phyloP scores from a whole-genome alignment of 2,888 invertebrate genomes.

The Drosophila glabriapex region DNA sequence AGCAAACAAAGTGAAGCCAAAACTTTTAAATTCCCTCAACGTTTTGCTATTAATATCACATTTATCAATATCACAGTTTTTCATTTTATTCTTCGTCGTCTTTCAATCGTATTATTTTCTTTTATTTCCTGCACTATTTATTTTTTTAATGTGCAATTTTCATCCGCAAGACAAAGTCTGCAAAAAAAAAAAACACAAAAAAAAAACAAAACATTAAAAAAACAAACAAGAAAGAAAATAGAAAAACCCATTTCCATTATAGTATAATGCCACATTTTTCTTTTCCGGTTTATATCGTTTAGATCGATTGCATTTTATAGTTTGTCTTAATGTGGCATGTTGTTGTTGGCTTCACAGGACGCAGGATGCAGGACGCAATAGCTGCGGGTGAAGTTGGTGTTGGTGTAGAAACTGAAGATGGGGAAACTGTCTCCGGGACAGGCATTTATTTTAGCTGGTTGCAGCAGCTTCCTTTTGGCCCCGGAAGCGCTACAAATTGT shows the following conservation, averaged over 20 bases:
- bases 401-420: constrained; percentile 39
- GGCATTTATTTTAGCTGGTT: constrained; percentile 60
- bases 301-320: constrained; percentile 83
- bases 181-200: constrained; percentile 11
- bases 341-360: constrained; percentile 36
- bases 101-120: constrained; percentile 66
- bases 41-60: constrained; percentile 79
- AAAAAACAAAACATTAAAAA: constrained; percentile 17
- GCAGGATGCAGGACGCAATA: constrained; percentile 33
- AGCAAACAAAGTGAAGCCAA: constrained; percentile 48
- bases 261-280: constrained; percentile 75
- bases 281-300: constrained; percentile 80
- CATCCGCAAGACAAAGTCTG: constrained; percentile 48
- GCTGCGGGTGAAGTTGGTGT: constrained; percentile 38
- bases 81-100: constrained; percentile 67
- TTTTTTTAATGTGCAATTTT: constrained; percentile 63
- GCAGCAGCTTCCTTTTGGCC: constrained; percentile 51
- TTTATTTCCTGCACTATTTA: constrained; percentile 42
- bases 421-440: constrained; percentile 59
- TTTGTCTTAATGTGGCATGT: constrained; percentile 75
- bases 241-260: constrained; percentile 76
- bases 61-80: constrained; percentile 81
- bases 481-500: constrained; percentile 77
- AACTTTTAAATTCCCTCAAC: constrained; percentile 75
- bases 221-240: constrained; percentile 46